Evolutionary conservation across 2,888 invertebrate genomes (phyloP).

Genomic region (Leucozona laternaria): DNA sequence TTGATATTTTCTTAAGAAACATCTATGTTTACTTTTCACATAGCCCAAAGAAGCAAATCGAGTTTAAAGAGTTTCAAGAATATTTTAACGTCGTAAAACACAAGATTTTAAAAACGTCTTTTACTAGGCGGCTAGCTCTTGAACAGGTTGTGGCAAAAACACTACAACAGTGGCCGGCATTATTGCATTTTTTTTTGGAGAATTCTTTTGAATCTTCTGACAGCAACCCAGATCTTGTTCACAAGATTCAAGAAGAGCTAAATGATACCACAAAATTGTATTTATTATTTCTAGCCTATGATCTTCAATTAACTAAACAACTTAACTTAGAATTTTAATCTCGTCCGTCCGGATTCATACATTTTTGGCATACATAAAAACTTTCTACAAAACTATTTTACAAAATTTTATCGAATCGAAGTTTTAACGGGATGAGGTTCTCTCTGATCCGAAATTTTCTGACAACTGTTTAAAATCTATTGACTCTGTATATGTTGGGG

Average conservation of each 20-base stretch:
- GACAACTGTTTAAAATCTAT: no score
- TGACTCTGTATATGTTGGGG: no score
- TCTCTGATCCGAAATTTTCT: neutral
- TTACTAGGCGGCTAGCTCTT: constrained; percentile 78
- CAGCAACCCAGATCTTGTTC: no score
- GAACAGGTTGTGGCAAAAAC: constrained; percentile 14
- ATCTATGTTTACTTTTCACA: no score
- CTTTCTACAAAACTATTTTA: constrained; percentile 26
- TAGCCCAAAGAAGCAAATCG: no score
- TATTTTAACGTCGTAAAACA: constrained; percentile 78
- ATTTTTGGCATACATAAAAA: constrained; percentile 24
- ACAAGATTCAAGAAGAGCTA: constrained; percentile 1
- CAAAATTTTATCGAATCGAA: constrained; percentile 37
- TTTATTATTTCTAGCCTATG: constrained; percentile 13
- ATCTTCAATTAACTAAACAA: constrained; percentile 29
- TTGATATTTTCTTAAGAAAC: constrained; percentile 60
- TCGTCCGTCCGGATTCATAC: constrained; percentile 28
- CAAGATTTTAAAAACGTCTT: constrained; percentile 77
- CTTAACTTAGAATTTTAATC: neutral
- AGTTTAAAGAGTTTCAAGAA: no score
- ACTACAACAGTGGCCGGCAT: constrained; percentile 26
- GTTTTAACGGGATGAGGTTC: neutral
- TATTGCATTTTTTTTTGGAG: no score
- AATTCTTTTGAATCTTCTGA: no score
- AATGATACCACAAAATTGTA: constrained; percentile 18